These are phyloP conservation scores for Malurus elegans DNA, from an alignment of 2,113 vertebrate genomes.

Conservation along the genomic window DNA sequence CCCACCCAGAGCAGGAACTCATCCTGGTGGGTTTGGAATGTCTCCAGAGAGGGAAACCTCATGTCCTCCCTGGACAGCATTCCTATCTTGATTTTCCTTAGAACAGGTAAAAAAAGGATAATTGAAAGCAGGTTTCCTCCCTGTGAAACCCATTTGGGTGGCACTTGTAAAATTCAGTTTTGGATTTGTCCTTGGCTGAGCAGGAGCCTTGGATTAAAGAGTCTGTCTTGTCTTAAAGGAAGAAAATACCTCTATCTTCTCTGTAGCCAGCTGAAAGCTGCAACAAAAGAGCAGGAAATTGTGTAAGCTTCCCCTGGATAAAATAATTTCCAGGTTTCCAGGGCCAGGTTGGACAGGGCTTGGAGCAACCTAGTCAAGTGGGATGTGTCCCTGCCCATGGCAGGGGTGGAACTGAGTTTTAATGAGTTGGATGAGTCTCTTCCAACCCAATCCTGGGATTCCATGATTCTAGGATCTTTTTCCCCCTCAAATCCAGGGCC, in stretches of 20 bases:
- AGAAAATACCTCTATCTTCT: not conserved
- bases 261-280: not conserved
- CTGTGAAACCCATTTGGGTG: no score
- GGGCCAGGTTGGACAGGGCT: not conserved
- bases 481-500: constrained; percentile 73
- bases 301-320: not conserved
- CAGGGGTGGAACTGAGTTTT: not conserved
- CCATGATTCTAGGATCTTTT: not conserved
- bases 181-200: not conserved
- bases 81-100: not conserved
- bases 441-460: not conserved
- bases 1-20: not conserved
- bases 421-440: not conserved
- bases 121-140: not conserved
- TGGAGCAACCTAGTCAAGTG: not conserved
- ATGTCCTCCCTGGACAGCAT: no score
- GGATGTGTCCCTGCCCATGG: not conserved
- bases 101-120: not conserved
- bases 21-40: not conserved
- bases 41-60: not conserved
- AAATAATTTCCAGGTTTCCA: not conserved
- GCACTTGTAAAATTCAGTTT: not conserved
- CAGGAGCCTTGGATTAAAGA: not conserved
- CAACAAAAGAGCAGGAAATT: no score
- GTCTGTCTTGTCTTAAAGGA: not conserved